These are phyloP conservation scores for Armadillidium nasatum DNA, from an alignment of 1,140 invertebrate genomes.

Conservation along the genomic window DNA sequence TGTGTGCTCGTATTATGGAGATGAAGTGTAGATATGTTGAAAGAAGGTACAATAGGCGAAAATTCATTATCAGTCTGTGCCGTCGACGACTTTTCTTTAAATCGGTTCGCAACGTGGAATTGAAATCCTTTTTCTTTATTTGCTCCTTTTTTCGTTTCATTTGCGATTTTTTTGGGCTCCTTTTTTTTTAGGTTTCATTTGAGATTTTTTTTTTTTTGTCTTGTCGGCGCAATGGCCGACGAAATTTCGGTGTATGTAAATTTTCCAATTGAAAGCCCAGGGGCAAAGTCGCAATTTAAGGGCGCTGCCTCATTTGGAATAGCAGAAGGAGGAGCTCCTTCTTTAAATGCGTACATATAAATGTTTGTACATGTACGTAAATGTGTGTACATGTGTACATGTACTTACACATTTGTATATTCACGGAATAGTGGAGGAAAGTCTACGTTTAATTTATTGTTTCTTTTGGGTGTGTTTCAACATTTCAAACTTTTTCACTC, in stretches of 20 bases:
- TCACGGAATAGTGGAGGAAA: no score
- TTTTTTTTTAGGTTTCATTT: no score
- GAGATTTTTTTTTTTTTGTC: neutral
- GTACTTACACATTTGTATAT: no score
- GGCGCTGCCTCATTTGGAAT: slow-evolving; percentile 5
- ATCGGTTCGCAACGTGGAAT: neutral
- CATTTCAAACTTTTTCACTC: slow-evolving; percentile 3
- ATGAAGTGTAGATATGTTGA: no score
- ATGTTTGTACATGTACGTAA: no score
- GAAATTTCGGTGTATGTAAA: slow-evolving; percentile 13
- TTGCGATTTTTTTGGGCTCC: no score
- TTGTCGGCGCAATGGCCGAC: slow-evolving; percentile 5
- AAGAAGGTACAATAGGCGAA: no score
- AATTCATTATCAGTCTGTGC: no score
- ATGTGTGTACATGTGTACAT: no score
- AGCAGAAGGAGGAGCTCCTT: neutral
- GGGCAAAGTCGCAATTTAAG: slow-evolving; percentile 11
- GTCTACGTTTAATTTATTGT: neutral
- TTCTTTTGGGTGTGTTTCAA: slow-evolving; percentile 10
- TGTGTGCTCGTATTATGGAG: no score
- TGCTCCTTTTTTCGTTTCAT: neutral
- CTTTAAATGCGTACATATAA: neutral
- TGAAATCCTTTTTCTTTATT: slow-evolving; percentile 12
- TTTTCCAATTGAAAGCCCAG: slow-evolving; percentile 12
- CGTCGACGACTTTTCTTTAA: neutral